Conservation (phyloP, 1,140 invertebrate genomes). For the Kradibia gibbosae region DNA sequence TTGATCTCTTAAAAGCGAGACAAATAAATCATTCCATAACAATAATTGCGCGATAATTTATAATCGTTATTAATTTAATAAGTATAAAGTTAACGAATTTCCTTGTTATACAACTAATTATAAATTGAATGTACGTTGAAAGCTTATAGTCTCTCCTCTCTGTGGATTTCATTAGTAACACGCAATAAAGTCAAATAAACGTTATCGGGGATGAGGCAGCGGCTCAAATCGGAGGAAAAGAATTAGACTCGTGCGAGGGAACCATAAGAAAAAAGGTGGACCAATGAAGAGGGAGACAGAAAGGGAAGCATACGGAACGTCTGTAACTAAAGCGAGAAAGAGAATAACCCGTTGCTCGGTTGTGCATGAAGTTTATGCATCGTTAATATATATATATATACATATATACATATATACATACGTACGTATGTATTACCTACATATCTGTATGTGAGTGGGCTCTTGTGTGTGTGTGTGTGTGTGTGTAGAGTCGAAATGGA, state of each 20-base stretch:
- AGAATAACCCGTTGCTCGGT: conserved; percentile 1
- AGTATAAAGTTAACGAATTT: conserved; percentile 31
- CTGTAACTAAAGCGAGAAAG: conserved; percentile 27
- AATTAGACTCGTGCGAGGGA: conserved; percentile 16
- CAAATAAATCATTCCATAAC: neutral
- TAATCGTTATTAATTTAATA: conserved; percentile 32
- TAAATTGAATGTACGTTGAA: conserved; percentile 43
- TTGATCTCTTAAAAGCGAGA: neutral
- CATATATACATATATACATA: too few relatives aligned
- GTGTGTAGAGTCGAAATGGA: conserved; percentile 11
- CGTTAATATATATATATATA: too few relatives aligned
- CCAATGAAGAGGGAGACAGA: conserved; percentile 14
- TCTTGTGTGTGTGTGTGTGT: neutral
- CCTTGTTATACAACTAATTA: conserved; percentile 13
- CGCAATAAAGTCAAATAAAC: conserved; percentile 42
- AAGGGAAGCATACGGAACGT: conserved; percentile 1
- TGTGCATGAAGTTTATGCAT: conserved; percentile 12
- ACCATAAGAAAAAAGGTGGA: neutral
- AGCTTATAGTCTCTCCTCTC: conserved; percentile 30
- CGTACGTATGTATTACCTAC: too few relatives aligned
- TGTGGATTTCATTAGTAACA: conserved; percentile 47
- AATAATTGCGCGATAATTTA: conserved; percentile 33
- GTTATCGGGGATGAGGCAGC: neutral
- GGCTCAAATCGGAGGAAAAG: neutral
- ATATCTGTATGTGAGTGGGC: neutral